Evolutionary conservation across 2,888 invertebrate species (phyloP), one percentile per base, ranked within the genome.

Genomic region (Xanthorhoe designata): DNA sequence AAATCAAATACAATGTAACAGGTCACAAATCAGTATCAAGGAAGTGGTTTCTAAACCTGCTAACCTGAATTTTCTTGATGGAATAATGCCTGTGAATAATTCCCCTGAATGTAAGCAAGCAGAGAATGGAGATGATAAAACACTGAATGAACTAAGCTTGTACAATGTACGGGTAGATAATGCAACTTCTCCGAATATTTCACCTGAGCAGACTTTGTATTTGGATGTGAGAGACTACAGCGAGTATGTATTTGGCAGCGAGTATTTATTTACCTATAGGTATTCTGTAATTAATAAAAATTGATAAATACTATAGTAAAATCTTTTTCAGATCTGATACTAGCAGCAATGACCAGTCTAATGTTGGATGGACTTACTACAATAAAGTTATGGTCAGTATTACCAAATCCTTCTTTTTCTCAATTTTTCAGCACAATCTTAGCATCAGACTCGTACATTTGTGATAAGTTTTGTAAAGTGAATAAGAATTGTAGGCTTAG

Each of bases 281-380:
- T 24, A 38, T 19, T 42, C 24, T 24, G 24, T 24, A 24, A 42
- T 2, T 0, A 13, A 4, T 42, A 3, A 42, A 42, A 42, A 42
- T 42, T 13, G 0, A 42, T 42, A 15, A 47, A 15, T 47, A 35
- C 18, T 35, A 35, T 18, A n/a, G n/a, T 38, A 6, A 19, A 17
- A n/a, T 19, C 9, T 10, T 47, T 66, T 59, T 32, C 51, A 93
- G 94, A 64, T 94, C 93, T 54, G 95, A 94, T 61, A 87, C 90
- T 62, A 94, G 94, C 59, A 94, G 94, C 72, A 88, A 88, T 76
- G 94, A 94, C 77, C 92, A 94, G 53, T 94, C 94, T 29, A 94
- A 95, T 82, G 92, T 95, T 74, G 96, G 96, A 70, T 95, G 95
- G 94, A 96, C 96, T 3, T 95, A 96, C 82, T 96, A 96, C 77